phyloP scores from a whole-genome alignment of 2,888 invertebrate species.

The Drosophila cyrtoloma region DNA sequence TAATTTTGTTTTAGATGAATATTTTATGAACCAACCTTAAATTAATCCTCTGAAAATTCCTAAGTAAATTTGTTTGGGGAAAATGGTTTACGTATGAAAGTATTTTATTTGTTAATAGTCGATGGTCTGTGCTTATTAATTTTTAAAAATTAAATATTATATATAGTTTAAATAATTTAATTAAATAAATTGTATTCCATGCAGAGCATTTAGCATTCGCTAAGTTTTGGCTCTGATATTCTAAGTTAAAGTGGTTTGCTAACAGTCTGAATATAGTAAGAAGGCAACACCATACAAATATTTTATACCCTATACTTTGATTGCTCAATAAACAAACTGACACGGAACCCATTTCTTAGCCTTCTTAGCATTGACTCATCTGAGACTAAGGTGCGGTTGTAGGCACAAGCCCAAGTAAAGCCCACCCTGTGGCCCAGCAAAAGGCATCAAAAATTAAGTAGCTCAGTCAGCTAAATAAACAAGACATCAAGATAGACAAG shows the following conservation, averaged over 20 bases:
- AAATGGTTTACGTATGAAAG: not conserved
- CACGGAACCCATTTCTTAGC: slow-evolving; percentile 25
- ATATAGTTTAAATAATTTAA: not conserved
- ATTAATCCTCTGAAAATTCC: not conserved
- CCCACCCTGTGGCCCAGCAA: slow-evolving; percentile 35
- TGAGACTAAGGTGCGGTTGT: not conserved
- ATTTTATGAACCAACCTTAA: not conserved
- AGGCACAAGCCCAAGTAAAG: slow-evolving; percentile 27
- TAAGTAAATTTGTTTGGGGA: not conserved
- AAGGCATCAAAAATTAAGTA: slow-evolving; percentile 67
- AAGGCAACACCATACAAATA: slow-evolving; percentile 3
- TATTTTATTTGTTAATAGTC: not conserved
- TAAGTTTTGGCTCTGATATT: not conserved
- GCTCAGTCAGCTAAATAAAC: slow-evolving; percentile 60
- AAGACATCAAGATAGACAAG: slow-evolving; percentile 42
- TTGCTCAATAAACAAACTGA: slow-evolving; percentile 32
- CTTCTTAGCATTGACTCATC: not conserved
- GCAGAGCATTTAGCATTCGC: not conserved
- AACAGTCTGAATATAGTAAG: not conserved
- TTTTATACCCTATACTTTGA: slow-evolving; percentile 21
- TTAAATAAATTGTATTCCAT: not conserved
- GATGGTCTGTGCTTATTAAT: not conserved
- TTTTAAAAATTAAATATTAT: not conserved
- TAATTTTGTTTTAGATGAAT: not conserved
- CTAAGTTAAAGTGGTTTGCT: not conserved